Conservation (phyloP, 2,797 vertebrate genomes). For the Alosa sapidissima region DNA sequence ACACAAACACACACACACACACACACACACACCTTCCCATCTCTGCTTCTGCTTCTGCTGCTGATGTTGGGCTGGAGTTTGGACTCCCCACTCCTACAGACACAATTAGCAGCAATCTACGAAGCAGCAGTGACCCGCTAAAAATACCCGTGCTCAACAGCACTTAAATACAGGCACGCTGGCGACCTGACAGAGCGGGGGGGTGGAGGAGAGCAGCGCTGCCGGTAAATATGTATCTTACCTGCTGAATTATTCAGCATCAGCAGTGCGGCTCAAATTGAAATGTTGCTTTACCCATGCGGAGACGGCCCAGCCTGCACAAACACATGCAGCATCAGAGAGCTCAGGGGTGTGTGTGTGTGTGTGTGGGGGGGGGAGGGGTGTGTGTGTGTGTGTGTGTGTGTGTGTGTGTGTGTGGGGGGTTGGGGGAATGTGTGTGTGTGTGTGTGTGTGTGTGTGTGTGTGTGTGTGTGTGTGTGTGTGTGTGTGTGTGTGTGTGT, state of each 20-base stretch:
- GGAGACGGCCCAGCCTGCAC: background rate
- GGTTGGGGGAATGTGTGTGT: too few relatives aligned
- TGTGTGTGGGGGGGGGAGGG: background rate
- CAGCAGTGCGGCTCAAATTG: slow-evolving; percentile 61
- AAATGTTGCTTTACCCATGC: slow-evolving; percentile 61
- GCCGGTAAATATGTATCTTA: slow-evolving; percentile 48
- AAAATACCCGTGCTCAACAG: slow-evolving; percentile 54
- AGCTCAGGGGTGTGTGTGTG: too few relatives aligned
- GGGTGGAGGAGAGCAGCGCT: too few relatives aligned
- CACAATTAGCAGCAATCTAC: slow-evolving; percentile 64
- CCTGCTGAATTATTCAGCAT: slow-evolving; percentile 55
- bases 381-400: background rate
- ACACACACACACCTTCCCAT: slow-evolving; percentile 42
- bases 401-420: background rate
- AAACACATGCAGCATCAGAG: background rate
- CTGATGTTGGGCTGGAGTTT: background rate
- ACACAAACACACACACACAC: slow-evolving; percentile 51
- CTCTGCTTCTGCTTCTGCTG: slow-evolving; percentile 61
- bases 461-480: background rate
- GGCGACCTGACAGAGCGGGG: background rate
- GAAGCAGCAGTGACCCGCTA: slow-evolving; percentile 49
- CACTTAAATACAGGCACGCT: slow-evolving; percentile 28
- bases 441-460: too few relatives aligned
- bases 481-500: too few relatives aligned
- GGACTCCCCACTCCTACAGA: slow-evolving; percentile 59